A percentile compares a stretch with the other conserved stretches of the same genome.
Evolutionary conservation across 2,113 vertebrate species (phyloP).

Genomic region (Seriola quinqueradiata): DNA sequence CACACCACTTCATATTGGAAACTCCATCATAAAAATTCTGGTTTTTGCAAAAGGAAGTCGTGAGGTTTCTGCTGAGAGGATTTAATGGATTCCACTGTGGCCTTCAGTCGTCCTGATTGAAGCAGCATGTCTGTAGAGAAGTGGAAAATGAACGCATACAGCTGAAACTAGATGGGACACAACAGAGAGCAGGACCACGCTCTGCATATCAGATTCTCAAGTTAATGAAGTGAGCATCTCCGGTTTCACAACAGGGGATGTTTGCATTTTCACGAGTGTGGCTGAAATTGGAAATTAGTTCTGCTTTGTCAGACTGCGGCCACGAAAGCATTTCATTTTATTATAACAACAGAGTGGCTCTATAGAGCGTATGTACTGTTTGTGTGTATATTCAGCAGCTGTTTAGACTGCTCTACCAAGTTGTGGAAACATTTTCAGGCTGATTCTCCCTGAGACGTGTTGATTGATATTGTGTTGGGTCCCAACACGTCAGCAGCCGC

Average conservation of each 20-base stretch:
- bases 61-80: slow-evolving; percentile 2
- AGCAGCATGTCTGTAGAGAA: not conserved
- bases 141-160: not conserved
- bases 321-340: not conserved
- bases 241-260: not conserved
- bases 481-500: too few species aligned
- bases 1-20: not conserved
- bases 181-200: not conserved
- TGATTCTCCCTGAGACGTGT: too few species aligned
- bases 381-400: too few species aligned
- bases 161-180: too few species aligned
- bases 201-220: not conserved
- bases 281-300: not conserved
- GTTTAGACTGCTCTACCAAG: too few species aligned
- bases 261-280: not conserved
- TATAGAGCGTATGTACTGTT: too few species aligned
- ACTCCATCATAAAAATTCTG: not conserved
- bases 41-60: not conserved
- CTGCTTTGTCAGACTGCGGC: not conserved
- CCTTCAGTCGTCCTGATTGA: not conserved
- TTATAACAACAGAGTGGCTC: not conserved
- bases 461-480: too few species aligned
- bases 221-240: not conserved
- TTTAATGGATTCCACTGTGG: not conserved
- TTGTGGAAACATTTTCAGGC: too few species aligned